Conservation (phyloP, 2,113 vertebrate genomes). For the Notiomystis cincta region DNA sequence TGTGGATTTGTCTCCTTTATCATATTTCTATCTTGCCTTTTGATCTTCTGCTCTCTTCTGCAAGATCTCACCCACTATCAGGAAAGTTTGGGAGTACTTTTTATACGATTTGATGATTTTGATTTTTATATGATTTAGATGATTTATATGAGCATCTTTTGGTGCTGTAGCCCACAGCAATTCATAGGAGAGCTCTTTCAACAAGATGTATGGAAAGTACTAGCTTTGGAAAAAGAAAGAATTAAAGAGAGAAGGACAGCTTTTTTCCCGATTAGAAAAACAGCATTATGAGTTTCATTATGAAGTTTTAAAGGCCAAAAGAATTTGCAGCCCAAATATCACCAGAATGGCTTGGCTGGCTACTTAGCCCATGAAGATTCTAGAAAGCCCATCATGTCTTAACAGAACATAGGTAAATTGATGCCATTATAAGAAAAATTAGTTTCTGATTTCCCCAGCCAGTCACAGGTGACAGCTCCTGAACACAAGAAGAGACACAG, state of each 20-base stretch:
- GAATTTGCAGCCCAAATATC: neutral
- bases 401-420: neutral
- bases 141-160: neutral
- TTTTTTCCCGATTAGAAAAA: neutral
- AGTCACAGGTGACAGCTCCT: neutral
- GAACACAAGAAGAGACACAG: neutral
- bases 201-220: neutral
- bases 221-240: neutral
- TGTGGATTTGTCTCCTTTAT: neutral
- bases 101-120: too few species aligned
- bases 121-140: too few species aligned
- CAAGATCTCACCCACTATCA: neutral
- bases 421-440: neutral
- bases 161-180: neutral
- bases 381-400: neutral
- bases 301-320: neutral
- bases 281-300: neutral
- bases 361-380: neutral
- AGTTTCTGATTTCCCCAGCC: neutral
- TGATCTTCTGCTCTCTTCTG: neutral
- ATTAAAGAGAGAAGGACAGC: neutral
- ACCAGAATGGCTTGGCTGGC: neutral
- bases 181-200: neutral
- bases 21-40: neutral
- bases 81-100: neutral